Conservation (phyloP, 2,113 vertebrate species). For the Callaeas wilsoni region DNA sequence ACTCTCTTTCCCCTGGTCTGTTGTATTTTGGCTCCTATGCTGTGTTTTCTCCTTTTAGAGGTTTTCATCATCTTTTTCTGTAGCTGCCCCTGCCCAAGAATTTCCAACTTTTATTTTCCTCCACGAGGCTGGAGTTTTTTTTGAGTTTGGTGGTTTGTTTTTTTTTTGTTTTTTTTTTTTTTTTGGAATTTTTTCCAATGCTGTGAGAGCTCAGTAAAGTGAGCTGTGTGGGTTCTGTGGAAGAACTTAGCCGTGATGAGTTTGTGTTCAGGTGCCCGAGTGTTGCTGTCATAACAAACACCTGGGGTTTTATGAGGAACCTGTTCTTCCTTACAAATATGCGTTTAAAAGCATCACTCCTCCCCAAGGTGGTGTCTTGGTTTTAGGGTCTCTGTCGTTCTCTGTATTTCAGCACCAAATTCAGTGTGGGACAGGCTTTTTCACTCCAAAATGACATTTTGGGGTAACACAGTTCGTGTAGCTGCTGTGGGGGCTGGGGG, state of each 20-base stretch:
- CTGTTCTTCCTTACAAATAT: neutral
- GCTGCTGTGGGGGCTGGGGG: neutral
- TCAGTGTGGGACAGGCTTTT: fast-evolving
- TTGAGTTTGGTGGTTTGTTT: too few species aligned
- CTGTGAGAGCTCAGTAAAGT: neutral
- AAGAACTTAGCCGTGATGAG: neutral
- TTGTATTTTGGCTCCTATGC: neutral
- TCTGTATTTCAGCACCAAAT: neutral
- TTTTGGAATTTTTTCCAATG: neutral
- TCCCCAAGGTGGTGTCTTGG: too few species aligned
- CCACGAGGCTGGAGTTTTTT: too few species aligned
- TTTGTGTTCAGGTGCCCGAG: too few species aligned
- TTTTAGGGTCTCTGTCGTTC: neutral
- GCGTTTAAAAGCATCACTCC: neutral
- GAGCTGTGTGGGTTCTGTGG: neutral
- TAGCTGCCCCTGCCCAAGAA: neutral
- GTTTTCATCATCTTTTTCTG: neutral
- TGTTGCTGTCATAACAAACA: neutral
- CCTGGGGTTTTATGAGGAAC: too few species aligned
- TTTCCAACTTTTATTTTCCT: neutral
- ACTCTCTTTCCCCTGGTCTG: fast-evolving
- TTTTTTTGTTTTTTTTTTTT: too few species aligned
- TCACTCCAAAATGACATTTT: neutral
- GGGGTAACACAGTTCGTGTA: neutral
- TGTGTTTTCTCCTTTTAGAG: neutral